Evolutionary conservation across 2,113 vertebrate species (phyloP).

Genomic region (Python bivittatus): DNA sequence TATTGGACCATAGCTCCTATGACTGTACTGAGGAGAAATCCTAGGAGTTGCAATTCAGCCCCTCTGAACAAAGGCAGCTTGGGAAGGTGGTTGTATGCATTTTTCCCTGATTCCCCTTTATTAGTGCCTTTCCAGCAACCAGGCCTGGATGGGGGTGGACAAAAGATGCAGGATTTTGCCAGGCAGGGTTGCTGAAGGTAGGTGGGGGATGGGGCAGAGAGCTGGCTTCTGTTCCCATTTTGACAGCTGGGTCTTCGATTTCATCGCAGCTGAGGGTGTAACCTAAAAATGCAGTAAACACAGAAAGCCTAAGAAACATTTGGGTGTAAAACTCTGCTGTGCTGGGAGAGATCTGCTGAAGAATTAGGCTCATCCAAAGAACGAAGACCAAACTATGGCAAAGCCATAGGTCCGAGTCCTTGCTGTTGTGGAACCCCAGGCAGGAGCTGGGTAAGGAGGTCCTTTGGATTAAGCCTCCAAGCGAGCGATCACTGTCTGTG

Average conservation of each 20-base stretch:
- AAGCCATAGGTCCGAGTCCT: not conserved
- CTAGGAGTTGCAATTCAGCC: not conserved
- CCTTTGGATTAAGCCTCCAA: not conserved
- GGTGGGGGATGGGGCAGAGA: not conserved
- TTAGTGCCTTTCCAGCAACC: not conserved
- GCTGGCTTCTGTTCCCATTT: not conserved
- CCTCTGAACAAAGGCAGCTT: not conserved
- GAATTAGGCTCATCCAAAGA: fast-evolving
- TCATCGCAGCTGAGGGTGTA: not conserved
- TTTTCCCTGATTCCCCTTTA: not conserved
- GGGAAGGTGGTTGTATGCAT: not conserved
- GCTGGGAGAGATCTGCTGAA: not conserved
- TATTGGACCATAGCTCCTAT: not conserved
- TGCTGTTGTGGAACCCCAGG: fast-evolving
- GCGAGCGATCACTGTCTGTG: slow-evolving; percentile 22
- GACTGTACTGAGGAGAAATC: not conserved
- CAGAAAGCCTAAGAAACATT: not conserved
- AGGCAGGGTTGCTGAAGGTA: no score
- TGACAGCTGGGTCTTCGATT: not conserved
- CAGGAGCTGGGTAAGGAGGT: not conserved
- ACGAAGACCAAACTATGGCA: not conserved
- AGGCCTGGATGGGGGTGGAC: not conserved
- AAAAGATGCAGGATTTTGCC: not conserved
- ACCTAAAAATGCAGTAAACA: not conserved
- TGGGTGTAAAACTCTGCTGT: not conserved